These are phyloP conservation scores for Motacilla alba DNA, from an alignment of 2,113 vertebrate species.

Conservation along the genomic window DNA sequence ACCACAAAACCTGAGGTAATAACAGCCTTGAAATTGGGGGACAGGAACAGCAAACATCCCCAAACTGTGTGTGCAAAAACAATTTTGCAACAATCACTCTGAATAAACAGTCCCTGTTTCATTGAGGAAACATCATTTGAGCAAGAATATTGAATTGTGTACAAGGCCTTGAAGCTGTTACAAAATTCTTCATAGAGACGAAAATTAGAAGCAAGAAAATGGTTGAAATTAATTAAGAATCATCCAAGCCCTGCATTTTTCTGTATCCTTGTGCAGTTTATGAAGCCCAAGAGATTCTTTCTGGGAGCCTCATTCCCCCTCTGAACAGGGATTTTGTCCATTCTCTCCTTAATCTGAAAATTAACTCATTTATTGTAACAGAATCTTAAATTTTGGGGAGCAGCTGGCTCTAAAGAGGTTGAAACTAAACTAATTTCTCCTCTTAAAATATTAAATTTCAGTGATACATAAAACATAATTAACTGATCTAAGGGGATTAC, in stretches of 20 bases:
- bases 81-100: not conserved
- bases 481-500: conserved; percentile 18
- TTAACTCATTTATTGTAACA: not conserved
- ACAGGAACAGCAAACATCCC: not conserved
- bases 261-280: not conserved
- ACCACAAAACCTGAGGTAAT: not conserved
- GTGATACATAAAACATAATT: not conserved
- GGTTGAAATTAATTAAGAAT: not conserved
- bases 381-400: not conserved
- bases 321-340: not conserved
- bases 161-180: not conserved
- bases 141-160: not conserved
- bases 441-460: conserved; percentile 7
- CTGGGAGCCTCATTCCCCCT: not conserved
- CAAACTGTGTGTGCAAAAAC: not conserved
- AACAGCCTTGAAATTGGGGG: not conserved
- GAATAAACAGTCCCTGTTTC: not conserved
- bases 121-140: not conserved
- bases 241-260: not conserved
- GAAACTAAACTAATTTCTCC: not conserved
- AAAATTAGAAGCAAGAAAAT: not conserved
- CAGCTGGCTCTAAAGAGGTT: not conserved
- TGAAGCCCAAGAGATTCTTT: not conserved
- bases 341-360: not conserved
- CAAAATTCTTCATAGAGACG: not conserved